Percentiles rank a stretch among this genome's conserved stretches.
phyloP scores from a whole-genome alignment of 2,888 invertebrate genomes.

The Imbricaverruca yamaguchii region DNA sequence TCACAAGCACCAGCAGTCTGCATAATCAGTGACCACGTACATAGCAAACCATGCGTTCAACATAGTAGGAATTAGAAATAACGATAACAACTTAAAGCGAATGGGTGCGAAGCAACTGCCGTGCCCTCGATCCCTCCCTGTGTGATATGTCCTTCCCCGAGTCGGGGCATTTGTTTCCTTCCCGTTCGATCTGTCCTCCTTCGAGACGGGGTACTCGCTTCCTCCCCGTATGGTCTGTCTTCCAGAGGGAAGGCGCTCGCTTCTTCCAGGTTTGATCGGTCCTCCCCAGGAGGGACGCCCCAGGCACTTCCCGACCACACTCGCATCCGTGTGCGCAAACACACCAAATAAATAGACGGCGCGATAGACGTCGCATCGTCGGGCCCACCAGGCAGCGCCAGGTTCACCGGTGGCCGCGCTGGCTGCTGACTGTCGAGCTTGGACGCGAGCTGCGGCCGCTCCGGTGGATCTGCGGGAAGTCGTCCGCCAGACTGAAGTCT shows the following conservation, averaged over 20 bases:
- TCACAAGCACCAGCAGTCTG: background rate
- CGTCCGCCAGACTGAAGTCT: background rate
- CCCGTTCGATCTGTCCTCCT: too few relatives aligned
- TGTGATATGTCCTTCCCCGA: background rate
- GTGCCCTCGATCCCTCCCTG: background rate
- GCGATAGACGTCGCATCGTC: background rate
- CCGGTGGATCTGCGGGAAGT: conserved; percentile 4
- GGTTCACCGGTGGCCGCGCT: background rate
- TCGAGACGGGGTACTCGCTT: too few relatives aligned
- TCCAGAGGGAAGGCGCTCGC: background rate
- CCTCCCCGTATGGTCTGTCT: background rate
- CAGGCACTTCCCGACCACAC: too few relatives aligned
- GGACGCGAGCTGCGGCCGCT: background rate
- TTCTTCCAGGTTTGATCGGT: too few relatives aligned
- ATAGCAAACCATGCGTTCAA: background rate
- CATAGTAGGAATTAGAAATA: background rate
- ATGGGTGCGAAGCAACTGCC: background rate
- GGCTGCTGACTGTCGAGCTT: background rate
- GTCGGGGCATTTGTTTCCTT: background rate
- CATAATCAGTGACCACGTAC: background rate
- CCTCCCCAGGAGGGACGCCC: too few relatives aligned
- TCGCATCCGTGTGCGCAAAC: background rate
- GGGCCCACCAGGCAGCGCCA: background rate
- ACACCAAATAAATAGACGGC: background rate
- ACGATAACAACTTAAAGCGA: conserved; percentile 22